These are phyloP conservation scores for Stigmatopora nigra DNA, from an alignment of 2,113 vertebrate genomes.

Conservation along the genomic window DNA sequence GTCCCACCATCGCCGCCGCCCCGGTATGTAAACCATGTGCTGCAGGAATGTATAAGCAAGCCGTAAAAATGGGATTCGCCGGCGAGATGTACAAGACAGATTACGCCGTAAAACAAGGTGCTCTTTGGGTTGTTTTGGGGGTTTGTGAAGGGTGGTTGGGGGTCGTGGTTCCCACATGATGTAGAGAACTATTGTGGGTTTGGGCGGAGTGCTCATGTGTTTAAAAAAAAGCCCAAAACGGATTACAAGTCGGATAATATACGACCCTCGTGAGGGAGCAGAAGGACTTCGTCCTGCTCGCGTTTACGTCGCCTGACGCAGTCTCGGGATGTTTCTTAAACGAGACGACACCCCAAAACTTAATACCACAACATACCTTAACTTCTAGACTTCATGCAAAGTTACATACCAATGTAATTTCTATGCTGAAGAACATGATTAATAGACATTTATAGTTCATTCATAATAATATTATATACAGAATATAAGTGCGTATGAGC, in stretches of 20 bases:
- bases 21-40: conserved; percentile 88
- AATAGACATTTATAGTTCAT: too few relatives aligned
- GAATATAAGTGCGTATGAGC: too few relatives aligned
- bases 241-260: conserved; percentile 64
- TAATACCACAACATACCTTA: not conserved
- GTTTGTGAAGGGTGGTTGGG: not conserved
- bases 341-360: not conserved
- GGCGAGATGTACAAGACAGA: conserved; percentile 75
- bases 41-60: conserved; percentile 91
- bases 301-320: not conserved
- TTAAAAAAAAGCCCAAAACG: conserved; percentile 69
- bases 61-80: conserved; percentile 88
- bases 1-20: conserved; percentile 20
- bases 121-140: conserved; percentile 10
- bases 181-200: conserved; percentile 48
- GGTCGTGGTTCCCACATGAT: conserved; percentile 53
- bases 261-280: conserved; percentile 34
- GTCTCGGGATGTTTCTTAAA: not conserved
- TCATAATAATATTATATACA: too few relatives aligned
- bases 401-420: too few relatives aligned
- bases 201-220: conserved; percentile 46
- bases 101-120: conserved; percentile 79
- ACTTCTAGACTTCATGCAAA: not conserved
- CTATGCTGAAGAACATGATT: too few relatives aligned
- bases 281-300: conserved; percentile 22